Base-by-base conservation (phyloP, 2,797 vertebrate species). In the Siniperca undulata region DNA sequence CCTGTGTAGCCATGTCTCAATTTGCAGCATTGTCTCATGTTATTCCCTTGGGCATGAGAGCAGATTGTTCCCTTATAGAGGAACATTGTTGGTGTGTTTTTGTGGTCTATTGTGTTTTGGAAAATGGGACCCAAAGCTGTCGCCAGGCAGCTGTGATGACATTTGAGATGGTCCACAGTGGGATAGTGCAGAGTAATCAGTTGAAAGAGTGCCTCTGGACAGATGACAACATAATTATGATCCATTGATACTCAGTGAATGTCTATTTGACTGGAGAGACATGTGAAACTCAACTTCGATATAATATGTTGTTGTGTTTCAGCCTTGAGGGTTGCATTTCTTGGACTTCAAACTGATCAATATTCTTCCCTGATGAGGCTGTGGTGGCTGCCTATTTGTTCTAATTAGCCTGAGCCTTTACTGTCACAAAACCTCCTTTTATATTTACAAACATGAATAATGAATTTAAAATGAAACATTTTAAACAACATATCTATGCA, bases 61-160 rank as follows among this genome's bases (percentile, higher is more conserved):
- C 79, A 88, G 80, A 88, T 72, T 83, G 80, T 77, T 74, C 42
- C 59, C 72, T 76, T 52, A 52, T 9, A 71, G 48, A 87, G 71
- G 56, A 77, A 68, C 70, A 81, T 58, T 59, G 77, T 34, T 71
- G 42, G 34, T 70, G 56, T 83, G 69, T 79, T 77, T 89, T 76
- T 87, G 72, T 89, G 77, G 78, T 76, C 81, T 71, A 80, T 91
- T 92, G 88, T 93, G 89, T 92, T 85, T 81, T 81, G 83, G 88
- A 91, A 91, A 92, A 91, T 82, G 70, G 70, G 67, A 80, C 59
- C 66, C 36, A 36, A 20, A 67, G 80, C 70, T 55, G 74, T 84
- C 83, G 67, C 84, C 73, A 81, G 77, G 77, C 92, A 92, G 90
- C 92, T 94, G 91, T 88, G 91, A 71, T 86, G 92, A 92, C 83